Percentiles rank a stretch among this genome's conserved stretches.
phyloP scores from a whole-genome alignment of 2,113 vertebrate species.

The Xenopus laevis region DNA sequence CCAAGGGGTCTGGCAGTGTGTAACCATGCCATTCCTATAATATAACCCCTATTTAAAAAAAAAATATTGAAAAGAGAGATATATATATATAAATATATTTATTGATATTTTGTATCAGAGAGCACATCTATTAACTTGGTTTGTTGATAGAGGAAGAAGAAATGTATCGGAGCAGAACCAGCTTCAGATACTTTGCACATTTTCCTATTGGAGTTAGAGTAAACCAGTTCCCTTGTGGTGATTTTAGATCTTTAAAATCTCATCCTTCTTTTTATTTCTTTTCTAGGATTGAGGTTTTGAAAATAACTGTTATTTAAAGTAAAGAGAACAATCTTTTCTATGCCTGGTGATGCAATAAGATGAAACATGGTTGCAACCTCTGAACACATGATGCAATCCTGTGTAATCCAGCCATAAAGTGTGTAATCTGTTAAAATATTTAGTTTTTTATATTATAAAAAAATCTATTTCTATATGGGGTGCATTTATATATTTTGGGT shows the following conservation, averaged over 20 bases:
- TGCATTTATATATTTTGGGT: slow-evolving; percentile 77
- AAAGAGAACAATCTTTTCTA: slow-evolving; percentile 51
- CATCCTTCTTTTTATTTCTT: not conserved
- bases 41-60: too few relatives aligned
- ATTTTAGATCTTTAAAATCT: not conserved
- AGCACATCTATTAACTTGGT: too few relatives aligned
- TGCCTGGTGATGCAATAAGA: slow-evolving; percentile 67
- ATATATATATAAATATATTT: too few relatives aligned
- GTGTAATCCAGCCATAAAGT: slow-evolving; percentile 94
- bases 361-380: slow-evolving; percentile 84
- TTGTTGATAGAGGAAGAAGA: too few relatives aligned
- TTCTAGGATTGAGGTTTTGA: not conserved
- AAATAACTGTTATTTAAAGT: slow-evolving; percentile 70
- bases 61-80: too few relatives aligned
- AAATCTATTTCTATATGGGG: slow-evolving; percentile 78
- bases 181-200: not conserved
- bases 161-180: not conserved
- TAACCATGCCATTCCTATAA: too few relatives aligned
- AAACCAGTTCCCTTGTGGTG: not conserved
- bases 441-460: slow-evolving; percentile 66
- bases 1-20: too few relatives aligned
- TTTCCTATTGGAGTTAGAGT: not conserved
- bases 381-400: slow-evolving; percentile 97
- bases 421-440: slow-evolving; percentile 92
- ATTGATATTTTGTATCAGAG: too few relatives aligned